These are phyloP conservation scores for Rhinella marina DNA, from an alignment of 2,797 vertebrate species.

Conservation along the genomic window DNA sequence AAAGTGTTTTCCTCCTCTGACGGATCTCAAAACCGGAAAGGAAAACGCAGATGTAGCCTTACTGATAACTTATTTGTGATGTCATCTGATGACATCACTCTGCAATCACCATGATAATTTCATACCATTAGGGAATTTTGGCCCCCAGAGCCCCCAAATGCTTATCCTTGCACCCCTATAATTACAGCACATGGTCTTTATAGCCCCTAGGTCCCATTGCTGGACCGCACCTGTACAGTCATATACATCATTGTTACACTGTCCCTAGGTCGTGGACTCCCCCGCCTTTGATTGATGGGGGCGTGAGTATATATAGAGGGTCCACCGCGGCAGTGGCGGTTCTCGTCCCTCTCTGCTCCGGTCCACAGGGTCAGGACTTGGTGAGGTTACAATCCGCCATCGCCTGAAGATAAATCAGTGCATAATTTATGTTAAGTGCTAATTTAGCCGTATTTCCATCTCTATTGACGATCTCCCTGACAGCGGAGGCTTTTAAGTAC, in stretches of 20 bases:
- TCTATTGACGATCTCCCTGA: slow-evolving; percentile 45
- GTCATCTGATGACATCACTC: background rate
- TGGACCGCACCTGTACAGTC: too few relatives aligned
- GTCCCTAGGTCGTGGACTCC: too few relatives aligned
- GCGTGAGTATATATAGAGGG: background rate
- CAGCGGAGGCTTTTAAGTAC: slow-evolving; percentile 46
- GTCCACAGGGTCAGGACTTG: background rate
- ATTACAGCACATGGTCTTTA: background rate
- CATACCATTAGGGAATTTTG: too few relatives aligned
- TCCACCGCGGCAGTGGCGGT: background rate
- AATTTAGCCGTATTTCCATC: slow-evolving; percentile 46
- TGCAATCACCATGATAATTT: background rate
- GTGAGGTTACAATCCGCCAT: background rate
- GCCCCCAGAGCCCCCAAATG: too few relatives aligned
- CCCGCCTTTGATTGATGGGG: background rate
- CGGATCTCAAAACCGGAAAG: too few relatives aligned
- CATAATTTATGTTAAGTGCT: slow-evolving; percentile 55
- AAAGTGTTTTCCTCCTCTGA: background rate
- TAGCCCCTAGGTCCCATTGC: too few relatives aligned
- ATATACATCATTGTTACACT: too few relatives aligned
- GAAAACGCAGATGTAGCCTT: background rate
- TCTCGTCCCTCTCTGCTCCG: background rate
- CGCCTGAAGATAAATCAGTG: slow-evolving; percentile 17
- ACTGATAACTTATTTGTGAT: background rate
- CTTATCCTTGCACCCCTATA: too few relatives aligned